These are phyloP conservation scores for Drosophila helvetica DNA, from an alignment of 2,888 invertebrate species.

Conservation along the genomic window DNA sequence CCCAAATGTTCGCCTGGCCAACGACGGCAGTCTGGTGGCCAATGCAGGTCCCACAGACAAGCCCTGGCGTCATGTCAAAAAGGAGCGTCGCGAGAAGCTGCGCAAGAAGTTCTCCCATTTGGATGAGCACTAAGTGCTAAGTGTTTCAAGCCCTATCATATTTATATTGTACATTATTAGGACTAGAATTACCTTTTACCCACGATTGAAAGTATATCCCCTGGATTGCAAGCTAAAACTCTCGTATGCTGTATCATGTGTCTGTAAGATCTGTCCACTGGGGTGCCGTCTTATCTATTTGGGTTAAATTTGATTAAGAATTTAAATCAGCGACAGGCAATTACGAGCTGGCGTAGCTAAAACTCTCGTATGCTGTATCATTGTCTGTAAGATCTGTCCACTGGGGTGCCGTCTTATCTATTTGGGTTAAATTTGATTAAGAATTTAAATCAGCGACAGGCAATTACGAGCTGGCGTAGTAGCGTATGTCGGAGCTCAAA, in stretches of 20 bases:
- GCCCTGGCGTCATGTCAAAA: constrained; percentile 94
- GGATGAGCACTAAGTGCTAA: constrained; percentile 88
- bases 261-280: neutral
- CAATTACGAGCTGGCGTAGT: neutral
- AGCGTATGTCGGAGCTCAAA: neutral
- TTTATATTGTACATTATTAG: constrained; percentile 39
- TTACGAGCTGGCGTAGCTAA: neutral
- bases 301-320: neutral
- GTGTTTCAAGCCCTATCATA: neutral
- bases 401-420: too few species aligned
- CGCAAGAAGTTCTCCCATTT: constrained; percentile 92
- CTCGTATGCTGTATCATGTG: neutral
- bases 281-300: neutral
- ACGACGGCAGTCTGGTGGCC: constrained; percentile 60
- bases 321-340: neutral
- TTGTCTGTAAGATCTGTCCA: too few species aligned
- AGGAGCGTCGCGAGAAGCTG: constrained; percentile 96
- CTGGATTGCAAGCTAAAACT: neutral
- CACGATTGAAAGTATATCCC: constrained; percentile 18
- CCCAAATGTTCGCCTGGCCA: constrained; percentile 80
- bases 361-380: too few species aligned
- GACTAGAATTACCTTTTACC: constrained; percentile 21
- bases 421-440: too few species aligned
- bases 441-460: too few species aligned
- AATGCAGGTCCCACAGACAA: constrained; percentile 84